Evolutionary conservation across 2,113 vertebrate species (phyloP).

Genomic region (Eidolon helvum): DNA sequence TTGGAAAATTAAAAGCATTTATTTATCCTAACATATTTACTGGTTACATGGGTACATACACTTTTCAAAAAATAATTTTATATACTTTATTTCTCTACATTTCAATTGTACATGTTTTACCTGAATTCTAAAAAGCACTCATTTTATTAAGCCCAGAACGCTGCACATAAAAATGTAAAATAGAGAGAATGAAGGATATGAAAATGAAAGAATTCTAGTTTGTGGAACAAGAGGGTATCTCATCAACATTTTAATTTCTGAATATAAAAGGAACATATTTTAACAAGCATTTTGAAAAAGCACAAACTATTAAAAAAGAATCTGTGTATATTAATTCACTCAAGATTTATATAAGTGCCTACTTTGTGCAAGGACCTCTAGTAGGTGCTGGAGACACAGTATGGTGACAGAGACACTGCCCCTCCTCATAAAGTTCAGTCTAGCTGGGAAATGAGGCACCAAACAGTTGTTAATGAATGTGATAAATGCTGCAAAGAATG

Average conservation of each 20-base stretch:
- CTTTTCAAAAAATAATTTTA: not conserved
- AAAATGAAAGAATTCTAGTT: not conserved
- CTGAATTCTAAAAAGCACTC: conserved; percentile 1
- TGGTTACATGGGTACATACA: not conserved
- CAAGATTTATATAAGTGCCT: not conserved
- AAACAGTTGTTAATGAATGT: not conserved
- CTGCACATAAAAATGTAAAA: conserved; percentile 11
- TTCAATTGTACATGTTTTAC: not conserved
- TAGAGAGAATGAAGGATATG: not conserved
- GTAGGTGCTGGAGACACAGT: not conserved
- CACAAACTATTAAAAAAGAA: not conserved
- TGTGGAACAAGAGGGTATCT: not conserved
- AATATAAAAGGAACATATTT: conserved; percentile 12
- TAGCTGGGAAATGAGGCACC: not conserved
- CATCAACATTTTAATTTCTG: not conserved
- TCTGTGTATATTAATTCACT: not conserved
- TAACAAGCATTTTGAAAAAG: conserved; percentile 2
- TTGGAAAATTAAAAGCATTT: not conserved
- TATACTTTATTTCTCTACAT: not conserved
- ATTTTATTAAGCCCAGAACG: not conserved
- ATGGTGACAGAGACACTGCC: not conserved
- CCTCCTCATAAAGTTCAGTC: not conserved
- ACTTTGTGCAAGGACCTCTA: not conserved
- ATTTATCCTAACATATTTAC: not conserved
- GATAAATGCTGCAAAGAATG: not conserved